These are phyloP conservation scores for Furcula furcula DNA, from an alignment of 2,888 invertebrate genomes.

Conservation along the genomic window DNA sequence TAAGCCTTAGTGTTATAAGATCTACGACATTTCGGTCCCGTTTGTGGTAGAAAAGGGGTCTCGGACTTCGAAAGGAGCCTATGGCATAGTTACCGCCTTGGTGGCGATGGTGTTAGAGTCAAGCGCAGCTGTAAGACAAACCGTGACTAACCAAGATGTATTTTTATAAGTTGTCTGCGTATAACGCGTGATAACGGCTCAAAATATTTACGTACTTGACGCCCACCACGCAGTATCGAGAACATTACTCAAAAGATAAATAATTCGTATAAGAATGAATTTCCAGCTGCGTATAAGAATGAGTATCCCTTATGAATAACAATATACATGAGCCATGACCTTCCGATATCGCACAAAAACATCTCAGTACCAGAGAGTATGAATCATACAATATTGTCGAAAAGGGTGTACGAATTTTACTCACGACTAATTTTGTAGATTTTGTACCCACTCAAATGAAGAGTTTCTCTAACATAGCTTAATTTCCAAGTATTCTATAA, in stretches of 20 bases:
- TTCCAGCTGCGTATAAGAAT: too few species aligned
- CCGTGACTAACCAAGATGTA: conserved; percentile 61
- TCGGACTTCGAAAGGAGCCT: conserved; percentile 2
- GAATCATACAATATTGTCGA: too few species aligned
- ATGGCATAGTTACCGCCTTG: neutral
- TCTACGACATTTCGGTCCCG: conserved; percentile 37
- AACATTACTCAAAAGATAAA: conserved; percentile 58
- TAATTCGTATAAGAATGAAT: conserved; percentile 42
- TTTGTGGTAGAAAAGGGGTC: conserved; percentile 25
- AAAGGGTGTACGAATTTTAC: too few species aligned
- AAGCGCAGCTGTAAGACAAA: conserved; percentile 43
- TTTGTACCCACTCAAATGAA: neutral
- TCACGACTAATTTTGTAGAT: conserved; percentile 3
- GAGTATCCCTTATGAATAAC: too few species aligned
- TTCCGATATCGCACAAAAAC: too few species aligned
- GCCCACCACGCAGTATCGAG: conserved; percentile 62
- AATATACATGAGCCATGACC: too few species aligned
- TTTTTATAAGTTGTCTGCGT: conserved; percentile 72
- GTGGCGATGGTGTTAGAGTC: conserved; percentile 12
- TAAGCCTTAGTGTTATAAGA: conserved; percentile 50
- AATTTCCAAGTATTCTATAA: neutral
- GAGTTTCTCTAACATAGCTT: neutral
- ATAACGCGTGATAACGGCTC: conserved; percentile 69
- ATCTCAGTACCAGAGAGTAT: too few species aligned
- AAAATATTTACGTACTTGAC: conserved; percentile 69